Evolutionary conservation across 2,797 vertebrate genomes (phyloP).

Genomic region (Philypnodon macrostomus): DNA sequence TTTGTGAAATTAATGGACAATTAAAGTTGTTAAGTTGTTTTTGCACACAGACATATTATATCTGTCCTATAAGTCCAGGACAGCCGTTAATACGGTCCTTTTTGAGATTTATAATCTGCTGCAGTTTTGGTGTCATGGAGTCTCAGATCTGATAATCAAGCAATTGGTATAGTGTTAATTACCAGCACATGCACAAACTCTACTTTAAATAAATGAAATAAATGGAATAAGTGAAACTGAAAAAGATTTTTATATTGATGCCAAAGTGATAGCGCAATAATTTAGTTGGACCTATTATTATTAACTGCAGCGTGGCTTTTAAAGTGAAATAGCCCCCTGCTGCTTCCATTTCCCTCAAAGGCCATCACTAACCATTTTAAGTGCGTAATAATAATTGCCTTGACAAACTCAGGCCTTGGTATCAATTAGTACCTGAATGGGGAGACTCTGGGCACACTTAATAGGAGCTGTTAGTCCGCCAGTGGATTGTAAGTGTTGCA

Average conservation of each 20-base stretch:
- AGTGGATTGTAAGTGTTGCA: constrained; percentile 70
- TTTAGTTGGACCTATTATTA: constrained; percentile 88
- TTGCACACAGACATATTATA: constrained; percentile 12
- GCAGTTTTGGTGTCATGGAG: constrained; percentile 35
- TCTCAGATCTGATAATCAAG: constrained; percentile 53
- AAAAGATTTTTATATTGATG: constrained; percentile 82
- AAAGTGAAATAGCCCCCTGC: constrained; percentile 87
- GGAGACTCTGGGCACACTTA: constrained; percentile 83
- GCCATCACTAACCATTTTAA: constrained; percentile 92
- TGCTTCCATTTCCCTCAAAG: constrained; percentile 85
- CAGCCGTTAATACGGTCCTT: constrained; percentile 16
- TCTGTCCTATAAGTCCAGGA: constrained; percentile 9
- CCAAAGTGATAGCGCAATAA: too few species aligned
- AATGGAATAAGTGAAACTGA: too few species aligned
- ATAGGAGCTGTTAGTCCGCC: constrained; percentile 86
- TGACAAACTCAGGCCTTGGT: constrained; percentile 91
- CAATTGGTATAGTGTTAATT: constrained; percentile 83
- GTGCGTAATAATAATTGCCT: constrained; percentile 94
- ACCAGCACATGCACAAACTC: constrained; percentile 77
- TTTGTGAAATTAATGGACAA: constrained; percentile 8
- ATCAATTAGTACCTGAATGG: constrained; percentile 96
- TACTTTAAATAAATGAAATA: too few species aligned
- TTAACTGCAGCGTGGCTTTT: constrained; percentile 85
- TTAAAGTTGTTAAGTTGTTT: constrained; percentile 4
- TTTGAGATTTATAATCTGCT: constrained; percentile 21